These are phyloP conservation scores for Podarcis siculus DNA, from an alignment of 2,797 vertebrate species.

Conservation along the genomic window DNA sequence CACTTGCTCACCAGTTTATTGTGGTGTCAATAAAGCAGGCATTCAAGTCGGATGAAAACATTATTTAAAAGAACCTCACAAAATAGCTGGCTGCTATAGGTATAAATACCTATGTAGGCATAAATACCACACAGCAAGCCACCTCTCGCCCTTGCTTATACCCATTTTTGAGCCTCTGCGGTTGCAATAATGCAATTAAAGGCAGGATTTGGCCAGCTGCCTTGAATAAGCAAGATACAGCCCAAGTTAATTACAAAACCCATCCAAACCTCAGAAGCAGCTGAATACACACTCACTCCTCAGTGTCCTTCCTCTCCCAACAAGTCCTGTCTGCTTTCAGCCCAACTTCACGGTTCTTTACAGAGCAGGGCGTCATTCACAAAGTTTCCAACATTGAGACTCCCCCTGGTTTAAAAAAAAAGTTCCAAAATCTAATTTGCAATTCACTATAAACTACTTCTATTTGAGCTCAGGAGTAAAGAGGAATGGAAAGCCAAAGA, in stretches of 20 bases:
- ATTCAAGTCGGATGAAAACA: conserved; percentile 10
- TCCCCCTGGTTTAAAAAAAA: not conserved
- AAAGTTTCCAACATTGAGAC: not conserved
- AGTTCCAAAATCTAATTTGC: too few relatives aligned
- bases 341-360: not conserved
- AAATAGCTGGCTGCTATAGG: conserved; percentile 11
- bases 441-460: not conserved
- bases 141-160: conserved; percentile 20
- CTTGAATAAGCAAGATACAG: conserved; percentile 17
- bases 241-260: conserved; percentile 30
- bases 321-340: not conserved
- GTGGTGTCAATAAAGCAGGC: conserved; percentile 14
- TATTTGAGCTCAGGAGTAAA: not conserved
- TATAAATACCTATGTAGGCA: not conserved
- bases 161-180: conserved; percentile 12
- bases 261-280: conserved; percentile 35
- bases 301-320: not conserved
- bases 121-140: conserved; percentile 21
- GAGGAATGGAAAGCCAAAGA: not conserved
- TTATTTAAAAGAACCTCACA: conserved; percentile 15
- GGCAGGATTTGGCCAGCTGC: conserved; percentile 15
- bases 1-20: not conserved
- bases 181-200: conserved; percentile 26
- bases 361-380: not conserved
- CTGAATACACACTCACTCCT: conserved; percentile 33